A percentile compares a stretch with the other conserved stretches of the same genome.
phyloP scores from a whole-genome alignment of 2,797 vertebrate genomes.

The Micrastur ruficollis region DNA sequence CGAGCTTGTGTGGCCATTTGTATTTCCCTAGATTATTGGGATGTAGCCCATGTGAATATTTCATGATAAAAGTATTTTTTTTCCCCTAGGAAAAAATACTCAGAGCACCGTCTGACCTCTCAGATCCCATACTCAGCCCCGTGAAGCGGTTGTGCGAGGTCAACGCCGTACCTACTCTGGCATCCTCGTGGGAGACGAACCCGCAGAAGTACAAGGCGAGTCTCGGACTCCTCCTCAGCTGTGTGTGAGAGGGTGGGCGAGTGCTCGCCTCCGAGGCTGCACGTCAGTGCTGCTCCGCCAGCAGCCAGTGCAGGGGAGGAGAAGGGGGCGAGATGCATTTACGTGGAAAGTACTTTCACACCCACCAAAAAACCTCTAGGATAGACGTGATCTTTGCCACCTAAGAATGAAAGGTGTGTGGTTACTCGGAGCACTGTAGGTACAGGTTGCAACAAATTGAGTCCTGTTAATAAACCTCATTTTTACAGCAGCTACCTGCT shows the following conservation, averaged over 20 bases:
- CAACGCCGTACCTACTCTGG: fast-evolving
- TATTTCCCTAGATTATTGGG: not conserved
- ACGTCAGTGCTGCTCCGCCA: not conserved
- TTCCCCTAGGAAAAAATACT: not conserved
- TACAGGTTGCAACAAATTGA: not conserved
- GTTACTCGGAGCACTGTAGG: not conserved
- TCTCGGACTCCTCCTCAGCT: not conserved
- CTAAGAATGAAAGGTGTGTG: not conserved
- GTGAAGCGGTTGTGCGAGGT: not conserved
- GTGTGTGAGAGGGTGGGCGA: not conserved
- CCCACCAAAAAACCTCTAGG: not conserved
- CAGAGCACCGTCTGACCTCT: not conserved
- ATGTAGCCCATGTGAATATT: not conserved
- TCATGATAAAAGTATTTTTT: not conserved
- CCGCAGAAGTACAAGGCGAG: not conserved
- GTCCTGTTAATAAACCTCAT: not conserved
- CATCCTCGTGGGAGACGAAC: not conserved
- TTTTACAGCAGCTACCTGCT: not conserved
- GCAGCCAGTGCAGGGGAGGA: not conserved
- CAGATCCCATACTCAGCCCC: not conserved
- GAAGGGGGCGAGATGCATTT: not conserved
- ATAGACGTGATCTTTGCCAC: slow-evolving; percentile 2
- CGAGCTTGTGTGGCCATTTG: not conserved
- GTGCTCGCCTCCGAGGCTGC: not conserved
- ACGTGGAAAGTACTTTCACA: not conserved